Evolutionary conservation across 2,888 invertebrate species (phyloP), one percentile per base, ranked within the genome.

Genomic region (Tachina grossa): DNA sequence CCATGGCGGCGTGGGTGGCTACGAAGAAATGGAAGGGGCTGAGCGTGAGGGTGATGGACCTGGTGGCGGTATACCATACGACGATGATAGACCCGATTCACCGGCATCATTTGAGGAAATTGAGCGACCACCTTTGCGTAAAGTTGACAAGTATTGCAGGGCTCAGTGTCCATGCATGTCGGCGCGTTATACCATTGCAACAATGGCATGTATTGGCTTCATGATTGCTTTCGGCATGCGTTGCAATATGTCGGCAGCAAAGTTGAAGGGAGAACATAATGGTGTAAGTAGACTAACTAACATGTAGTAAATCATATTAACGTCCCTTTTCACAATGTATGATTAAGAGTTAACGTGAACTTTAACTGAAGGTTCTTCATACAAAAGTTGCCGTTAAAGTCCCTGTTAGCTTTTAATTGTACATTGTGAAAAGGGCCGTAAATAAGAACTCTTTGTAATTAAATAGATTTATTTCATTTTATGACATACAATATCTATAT

Each of bases 161-260:
- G 97, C 98, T 45, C 97, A 98, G 93, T 96, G 96, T 90, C 97
- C 97, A 0, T 97, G 97, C 91, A 93, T 98, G 89, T 91, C 92
- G 74, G 97, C 97, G 90, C 95, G 98, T 88, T 97, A 96, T 93
- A 98, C 98, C 14, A 96, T 97, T 87, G 97, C 97, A 76, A 93
- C 97, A 86, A 94, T 98, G 91, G 97, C 97, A 19, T 97, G 97
- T 91, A 92, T 97, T 90, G 97, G 98, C 78, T 98, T 98, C 93
- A 95, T 98, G 93, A 98, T 98, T 91, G 97, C 97, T 93, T 98
- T 98, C 91, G 99, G 99, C 19, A 99, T 99, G 96, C 95, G 99
- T 81, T 99, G 98, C 93, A 99, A 99, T 93, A 97, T 99, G 97
- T 98, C 99, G 76, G 98, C 99, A 93, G 99, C 99, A 65, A 98